Base-by-base conservation (phyloP, 35 echinoderm and acorn worm species). In the Eucidaris tribuloides region DNA sequence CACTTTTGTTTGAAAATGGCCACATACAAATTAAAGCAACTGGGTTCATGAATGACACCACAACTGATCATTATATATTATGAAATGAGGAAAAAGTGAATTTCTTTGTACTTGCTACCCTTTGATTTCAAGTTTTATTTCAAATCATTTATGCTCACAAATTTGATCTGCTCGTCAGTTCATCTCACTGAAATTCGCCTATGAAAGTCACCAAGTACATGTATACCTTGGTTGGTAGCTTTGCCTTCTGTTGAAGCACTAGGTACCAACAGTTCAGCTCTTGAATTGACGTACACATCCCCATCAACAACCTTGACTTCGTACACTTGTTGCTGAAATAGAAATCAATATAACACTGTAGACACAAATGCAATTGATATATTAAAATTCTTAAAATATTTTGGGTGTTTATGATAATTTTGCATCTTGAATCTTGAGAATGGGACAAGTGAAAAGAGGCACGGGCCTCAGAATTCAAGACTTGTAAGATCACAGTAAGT, bases 321-420 rank as follows among this genome's bases (percentile, higher is more conserved):
- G 68, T 87, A 86, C 23, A 83, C 90, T 66, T 79, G 88, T 96
- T 96, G 92, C 92, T 96, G 29, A 9, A 28, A 14, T 14, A 30
- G 27, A 30, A 13, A 2, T 11, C 22, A 30, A 78, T 45, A 44
- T 20, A 15, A 30, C 15, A n/a, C 42, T 18, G 9, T 4, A 43
- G 14, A 56, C 44, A 17, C 32, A 22, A 0, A 78, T 22, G 44
- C 63, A 68, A n/a, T n/a, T n/a, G n/a, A n/a, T n/a, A n/a, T n/a
- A n/a, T n/a, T n/a, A n/a, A n/a, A n/a, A n/a, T n/a, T n/a, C n/a
- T n/a, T n/a, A n/a, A n/a, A n/a, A n/a, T n/a, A n/a, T n/a, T n/a
- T n/a, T n/a, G n/a, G n/a, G n/a, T n/a, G n/a, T n/a, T n/a, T n/a
- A n/a, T n/a, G n/a, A n/a, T n/a, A 18, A 17, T 15, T 29, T 31